phyloP scores from a whole-genome alignment of 92 coral and sea anemone genomes.

The Porites evermanni region DNA sequence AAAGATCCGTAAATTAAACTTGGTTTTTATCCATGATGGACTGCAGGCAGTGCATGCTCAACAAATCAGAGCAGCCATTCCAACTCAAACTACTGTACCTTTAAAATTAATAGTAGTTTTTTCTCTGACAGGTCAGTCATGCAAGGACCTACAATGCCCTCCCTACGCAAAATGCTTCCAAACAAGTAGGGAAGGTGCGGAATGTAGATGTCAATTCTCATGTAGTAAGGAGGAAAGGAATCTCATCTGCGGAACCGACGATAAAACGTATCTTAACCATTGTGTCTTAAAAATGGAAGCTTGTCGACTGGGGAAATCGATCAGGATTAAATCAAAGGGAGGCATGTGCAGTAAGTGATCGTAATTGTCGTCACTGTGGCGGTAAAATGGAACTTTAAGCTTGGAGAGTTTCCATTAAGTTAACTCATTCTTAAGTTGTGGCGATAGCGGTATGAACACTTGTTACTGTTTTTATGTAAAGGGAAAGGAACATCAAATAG shows the following conservation, averaged over 20 bases:
- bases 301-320: constrained; percentile 49
- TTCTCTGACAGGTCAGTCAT: constrained; percentile 40
- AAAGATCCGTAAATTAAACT: no score
- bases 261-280: constrained; percentile 63
- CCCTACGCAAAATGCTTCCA: constrained; percentile 48
- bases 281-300: constrained; percentile 65
- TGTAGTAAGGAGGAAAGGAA: background rate
- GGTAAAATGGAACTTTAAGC: no score
- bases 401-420: no score
- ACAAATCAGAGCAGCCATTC: no score
- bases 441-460: no score
- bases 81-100: no score
- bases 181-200: constrained; percentile 40
- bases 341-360: constrained; percentile 59
- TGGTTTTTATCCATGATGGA: no score
- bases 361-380: no score
- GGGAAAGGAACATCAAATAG: no score
- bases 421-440: background rate
- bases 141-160: constrained; percentile 57
- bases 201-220: constrained; percentile 55
- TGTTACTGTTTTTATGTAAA: no score
- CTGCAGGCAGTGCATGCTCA: no score
- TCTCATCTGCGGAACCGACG: constrained; percentile 65
- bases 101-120: background rate
- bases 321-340: constrained; percentile 1